Evolutionary conservation across 2,888 invertebrate genomes (phyloP).

Genomic region (Diadromus collaris): DNA sequence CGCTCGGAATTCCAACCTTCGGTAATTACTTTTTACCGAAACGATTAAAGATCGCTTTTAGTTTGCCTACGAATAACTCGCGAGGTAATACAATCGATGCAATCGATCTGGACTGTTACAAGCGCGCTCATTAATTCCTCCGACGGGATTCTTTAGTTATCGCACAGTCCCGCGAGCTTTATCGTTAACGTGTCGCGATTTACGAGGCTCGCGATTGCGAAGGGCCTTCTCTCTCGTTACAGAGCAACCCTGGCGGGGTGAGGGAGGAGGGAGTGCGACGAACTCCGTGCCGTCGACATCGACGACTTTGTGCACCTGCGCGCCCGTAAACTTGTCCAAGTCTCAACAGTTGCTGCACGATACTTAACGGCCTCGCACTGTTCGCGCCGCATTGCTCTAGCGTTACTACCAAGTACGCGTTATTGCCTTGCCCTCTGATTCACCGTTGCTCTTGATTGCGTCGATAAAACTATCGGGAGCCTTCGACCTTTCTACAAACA

Average conservation of each 20-base stretch:
- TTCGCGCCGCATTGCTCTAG: conserved; percentile 26
- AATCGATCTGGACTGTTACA: conserved; percentile 10
- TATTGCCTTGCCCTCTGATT: conserved; percentile 57
- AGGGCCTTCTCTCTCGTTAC: conserved; percentile 31
- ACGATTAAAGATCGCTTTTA: neutral
- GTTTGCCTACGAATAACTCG: conserved; percentile 1
- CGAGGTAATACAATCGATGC: conserved; percentile 21
- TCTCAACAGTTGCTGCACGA: conserved; percentile 39
- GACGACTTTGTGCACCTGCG: conserved; percentile 65
- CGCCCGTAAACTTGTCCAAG: conserved; percentile 68
- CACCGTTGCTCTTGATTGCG: conserved; percentile 66
- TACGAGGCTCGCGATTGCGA: conserved; percentile 39
- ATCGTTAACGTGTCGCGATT: conserved; percentile 52
- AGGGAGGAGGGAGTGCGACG: conserved; percentile 6
- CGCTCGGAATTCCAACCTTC: neutral
- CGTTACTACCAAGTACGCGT: conserved; percentile 62
- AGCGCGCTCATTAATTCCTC: conserved; percentile 29
- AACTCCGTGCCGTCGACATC: conserved; percentile 15
- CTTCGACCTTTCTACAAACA: conserved; percentile 40
- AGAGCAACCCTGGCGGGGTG: neutral
- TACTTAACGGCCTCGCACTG: conserved; percentile 21
- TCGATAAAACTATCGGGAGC: conserved; percentile 60
- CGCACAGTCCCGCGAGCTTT: conserved; percentile 27
- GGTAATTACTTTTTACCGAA: neutral
- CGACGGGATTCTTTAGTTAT: conserved; percentile 37